These are phyloP conservation scores for Dermolepida albohirtum DNA, from an alignment of 2,888 invertebrate species.

Conservation along the genomic window DNA sequence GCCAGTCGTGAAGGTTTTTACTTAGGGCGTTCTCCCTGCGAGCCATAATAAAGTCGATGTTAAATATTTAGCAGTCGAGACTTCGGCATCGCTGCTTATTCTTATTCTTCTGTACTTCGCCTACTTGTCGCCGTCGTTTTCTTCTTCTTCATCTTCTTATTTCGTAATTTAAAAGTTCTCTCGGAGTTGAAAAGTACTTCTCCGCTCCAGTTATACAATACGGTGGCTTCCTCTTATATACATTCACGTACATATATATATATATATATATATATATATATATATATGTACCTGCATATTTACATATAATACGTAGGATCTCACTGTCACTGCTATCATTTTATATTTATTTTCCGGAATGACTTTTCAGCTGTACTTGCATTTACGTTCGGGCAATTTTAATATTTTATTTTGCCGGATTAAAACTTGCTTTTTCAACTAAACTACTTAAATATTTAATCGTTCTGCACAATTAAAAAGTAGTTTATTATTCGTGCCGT, in stretches of 20 bases:
- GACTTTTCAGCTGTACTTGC: slow-evolving; percentile 48
- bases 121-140: slow-evolving; percentile 48
- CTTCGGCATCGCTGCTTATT: slow-evolving; percentile 52
- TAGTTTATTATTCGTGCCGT: slow-evolving; percentile 16
- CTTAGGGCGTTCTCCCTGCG: slow-evolving; percentile 43
- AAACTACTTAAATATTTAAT: slow-evolving; percentile 38
- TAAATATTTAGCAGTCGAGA: slow-evolving; percentile 60
- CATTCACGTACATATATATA: not conserved
- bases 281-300: slow-evolving; percentile 36
- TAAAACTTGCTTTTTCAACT: slow-evolving; percentile 49
- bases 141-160: slow-evolving; percentile 54
- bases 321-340: slow-evolving; percentile 45
- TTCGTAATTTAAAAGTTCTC: slow-evolving; percentile 62
- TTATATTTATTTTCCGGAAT: slow-evolving; percentile 58
- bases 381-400: slow-evolving; percentile 55
- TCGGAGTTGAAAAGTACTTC: slow-evolving; percentile 51
- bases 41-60: slow-evolving; percentile 59
- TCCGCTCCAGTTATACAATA: slow-evolving; percentile 47
- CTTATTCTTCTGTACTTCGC: slow-evolving; percentile 46
- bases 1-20: slow-evolving; percentile 49
- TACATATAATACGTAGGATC: slow-evolving; percentile 3
- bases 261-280: no score
- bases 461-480: slow-evolving; percentile 22
- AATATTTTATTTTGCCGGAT: slow-evolving; percentile 56
- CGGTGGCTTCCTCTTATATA: slow-evolving; percentile 20